Evolutionary conservation across 1,140 invertebrate genomes (phyloP).

Genomic region (Harpegnathos saltator): DNA sequence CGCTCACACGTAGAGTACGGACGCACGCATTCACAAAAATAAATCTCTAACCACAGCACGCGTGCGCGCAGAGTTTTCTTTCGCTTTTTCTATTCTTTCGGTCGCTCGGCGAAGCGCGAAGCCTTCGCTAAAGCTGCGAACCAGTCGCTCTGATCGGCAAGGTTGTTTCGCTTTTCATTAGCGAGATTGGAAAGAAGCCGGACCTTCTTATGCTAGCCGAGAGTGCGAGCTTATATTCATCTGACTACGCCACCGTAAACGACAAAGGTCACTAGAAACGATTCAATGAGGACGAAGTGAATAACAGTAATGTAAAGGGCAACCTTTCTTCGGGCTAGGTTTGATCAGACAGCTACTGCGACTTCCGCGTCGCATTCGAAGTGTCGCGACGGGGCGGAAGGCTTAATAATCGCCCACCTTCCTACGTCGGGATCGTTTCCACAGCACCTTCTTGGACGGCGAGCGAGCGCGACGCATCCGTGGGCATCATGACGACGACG

Average conservation of each 20-base stretch:
- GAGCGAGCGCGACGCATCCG: constrained; percentile 8
- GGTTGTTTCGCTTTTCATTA: constrained; percentile 20
- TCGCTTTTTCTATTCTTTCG: constrained; percentile 17
- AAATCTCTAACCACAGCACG: constrained; percentile 79
- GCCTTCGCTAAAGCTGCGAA: constrained; percentile 34
- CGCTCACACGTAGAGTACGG: constrained; percentile 74
- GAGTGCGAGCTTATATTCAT: constrained; percentile 24
- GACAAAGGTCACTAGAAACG: constrained; percentile 63
- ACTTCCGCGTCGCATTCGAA: constrained; percentile 17
- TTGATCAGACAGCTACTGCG: constrained; percentile 13
- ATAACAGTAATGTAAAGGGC: constrained; percentile 33
- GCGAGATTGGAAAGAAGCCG: constrained; percentile 33
- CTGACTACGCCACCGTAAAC: constrained; percentile 30
- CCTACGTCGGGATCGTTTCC: neutral
- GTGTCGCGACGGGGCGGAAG: neutral
- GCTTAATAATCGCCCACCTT: neutral
- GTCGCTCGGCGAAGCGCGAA: constrained; percentile 30
- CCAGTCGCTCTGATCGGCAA: constrained; percentile 56
- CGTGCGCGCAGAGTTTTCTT: constrained; percentile 57
- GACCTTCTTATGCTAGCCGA: constrained; percentile 43
- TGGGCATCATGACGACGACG: neutral
- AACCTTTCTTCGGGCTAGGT: neutral
- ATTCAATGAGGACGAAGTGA: constrained; percentile 18
- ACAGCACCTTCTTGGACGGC: constrained; percentile 11
- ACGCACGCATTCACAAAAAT: constrained; percentile 79